Conservation (phyloP, 2,797 vertebrate species). For the Oreortyx pictus region DNA sequence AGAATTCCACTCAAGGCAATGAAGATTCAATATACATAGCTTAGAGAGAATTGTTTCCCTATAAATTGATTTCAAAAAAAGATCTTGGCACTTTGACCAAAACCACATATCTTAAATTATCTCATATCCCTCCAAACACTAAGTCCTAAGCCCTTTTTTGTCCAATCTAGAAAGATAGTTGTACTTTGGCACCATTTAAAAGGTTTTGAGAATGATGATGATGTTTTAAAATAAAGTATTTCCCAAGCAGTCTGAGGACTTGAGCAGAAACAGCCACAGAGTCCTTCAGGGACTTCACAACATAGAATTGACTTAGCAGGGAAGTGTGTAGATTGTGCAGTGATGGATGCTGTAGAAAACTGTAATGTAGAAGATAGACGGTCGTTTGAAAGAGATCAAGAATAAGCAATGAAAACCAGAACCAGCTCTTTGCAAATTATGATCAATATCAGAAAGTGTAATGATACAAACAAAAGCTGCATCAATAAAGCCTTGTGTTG, state of each 20-base stretch:
- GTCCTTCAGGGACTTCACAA: slow-evolving; percentile 48
- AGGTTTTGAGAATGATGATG: slow-evolving; percentile 49
- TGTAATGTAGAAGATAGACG: slow-evolving; percentile 50
- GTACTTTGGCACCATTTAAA: slow-evolving; percentile 67
- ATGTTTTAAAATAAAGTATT: slow-evolving; percentile 63
- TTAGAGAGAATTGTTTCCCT: slow-evolving; percentile 59
- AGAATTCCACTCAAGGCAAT: slow-evolving; percentile 44
- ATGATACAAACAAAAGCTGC: neutral
- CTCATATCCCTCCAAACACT: slow-evolving; percentile 31
- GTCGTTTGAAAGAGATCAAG: slow-evolving; percentile 55
- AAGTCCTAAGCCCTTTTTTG: slow-evolving; percentile 60
- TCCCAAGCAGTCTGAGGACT: slow-evolving; percentile 37
- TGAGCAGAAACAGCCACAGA: slow-evolving; percentile 60
- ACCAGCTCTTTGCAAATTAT: slow-evolving; percentile 38
- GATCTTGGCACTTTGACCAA: slow-evolving; percentile 55
- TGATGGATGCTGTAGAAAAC: slow-evolving; percentile 59
- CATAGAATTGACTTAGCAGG: slow-evolving; percentile 56
- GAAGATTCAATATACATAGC: slow-evolving; percentile 28
- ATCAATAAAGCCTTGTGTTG: neutral
- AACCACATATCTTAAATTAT: slow-evolving; percentile 67
- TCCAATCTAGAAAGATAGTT: slow-evolving; percentile 35
- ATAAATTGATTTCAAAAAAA: slow-evolving; percentile 63
- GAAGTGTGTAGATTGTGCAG: slow-evolving; percentile 51
- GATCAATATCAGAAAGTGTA: slow-evolving; percentile 11
- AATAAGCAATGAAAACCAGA: slow-evolving; percentile 32